Evolutionary conservation across 1,140 invertebrate genomes (phyloP).

Genomic region (Choristoneura fumiferana): DNA sequence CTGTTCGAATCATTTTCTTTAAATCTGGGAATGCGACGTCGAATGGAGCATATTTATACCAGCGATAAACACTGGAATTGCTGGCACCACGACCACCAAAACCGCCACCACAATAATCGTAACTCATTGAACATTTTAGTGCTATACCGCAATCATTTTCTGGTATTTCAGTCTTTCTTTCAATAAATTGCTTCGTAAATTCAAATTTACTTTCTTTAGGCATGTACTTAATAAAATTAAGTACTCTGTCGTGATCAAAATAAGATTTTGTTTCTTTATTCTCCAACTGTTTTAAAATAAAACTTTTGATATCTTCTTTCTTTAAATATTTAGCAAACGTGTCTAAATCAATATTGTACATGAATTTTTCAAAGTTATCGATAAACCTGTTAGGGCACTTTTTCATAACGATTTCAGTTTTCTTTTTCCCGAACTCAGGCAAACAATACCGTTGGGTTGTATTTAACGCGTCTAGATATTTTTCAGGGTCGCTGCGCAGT

Average conservation of each 20-base stretch:
- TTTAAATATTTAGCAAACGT: slow-evolving; percentile 20
- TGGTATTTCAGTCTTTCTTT: slow-evolving; percentile 30
- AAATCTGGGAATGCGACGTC: not conserved
- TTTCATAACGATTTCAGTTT: slow-evolving; percentile 19
- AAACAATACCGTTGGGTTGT: not conserved
- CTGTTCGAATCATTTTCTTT: slow-evolving; percentile 3
- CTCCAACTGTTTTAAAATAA: slow-evolving; percentile 1
- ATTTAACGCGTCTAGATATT: slow-evolving; percentile 16
- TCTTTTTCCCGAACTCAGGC: slow-evolving; percentile 8
- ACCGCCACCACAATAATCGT: not conserved
- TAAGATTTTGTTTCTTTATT: slow-evolving; percentile 23
- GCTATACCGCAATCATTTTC: slow-evolving; percentile 10
- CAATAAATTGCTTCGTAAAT: slow-evolving; percentile 49
- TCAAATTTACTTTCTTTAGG: slow-evolving; percentile 40
- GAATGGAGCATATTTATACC: slow-evolving; percentile 12
- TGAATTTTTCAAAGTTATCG: slow-evolving; percentile 19
- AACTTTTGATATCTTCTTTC: slow-evolving; percentile 19
- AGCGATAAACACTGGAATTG: not conserved
- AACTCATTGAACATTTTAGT: not conserved
- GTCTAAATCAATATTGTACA: slow-evolving; percentile 5
- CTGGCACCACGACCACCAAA: not conserved
- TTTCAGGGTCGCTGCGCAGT: slow-evolving; percentile 2
- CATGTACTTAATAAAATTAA: slow-evolving; percentile 42
- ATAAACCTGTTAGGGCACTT: slow-evolving; percentile 19
- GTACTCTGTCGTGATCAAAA: slow-evolving; percentile 35